Evolutionary conservation across 2,888 invertebrate species (phyloP), one percentile per base, ranked within the genome.

Genomic region (Oconnorella tubifera): DNA sequence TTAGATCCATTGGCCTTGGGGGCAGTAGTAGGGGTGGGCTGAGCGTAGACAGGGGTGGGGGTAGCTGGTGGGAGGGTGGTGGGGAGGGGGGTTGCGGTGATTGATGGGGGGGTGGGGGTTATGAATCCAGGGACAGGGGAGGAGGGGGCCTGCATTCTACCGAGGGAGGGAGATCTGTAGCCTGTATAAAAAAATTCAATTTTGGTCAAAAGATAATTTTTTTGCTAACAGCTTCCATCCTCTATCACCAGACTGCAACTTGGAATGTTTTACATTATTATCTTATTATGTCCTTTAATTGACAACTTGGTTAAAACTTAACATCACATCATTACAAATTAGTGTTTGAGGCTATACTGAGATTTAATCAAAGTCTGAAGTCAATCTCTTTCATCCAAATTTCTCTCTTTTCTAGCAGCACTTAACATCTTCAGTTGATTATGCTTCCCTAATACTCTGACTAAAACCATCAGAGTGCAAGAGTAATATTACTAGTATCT

Each of bases 151-250:
- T 40, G 40, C 40, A 40, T 40, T 6, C 53, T 10, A 27, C 53
- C 25, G 14, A 51, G 53, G 25, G 53, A 51, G 25, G 53, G 53
- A 6, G 53, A 51, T 51, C 53, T 51, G 53, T 51, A 51, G 25
- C 53, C 53, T 51, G 10, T 40, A 19, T 10, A 19, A 40, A 19
- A 14, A 40, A 40, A 40, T 19, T 14, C 40, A n/a, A n/a, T n/a
- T n/a, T n/a, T n/a, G n/a, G n/a, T n/a, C n/a, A n/a, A n/a, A n/a
- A n/a, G n/a, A n/a, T n/a, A n/a, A n/a, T n/a, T n/a, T n/a, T n/a
- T 40, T 40, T 40, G 10, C 40, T 40, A 10, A 40, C 19, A 19
- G 19, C 40, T 14, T 14, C 10, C 19, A 40, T 10, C 19, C 10
- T 40, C 40, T 40, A 40, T 14, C 10, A 40, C 40, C 10, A 40